Conservation (phyloP, 2,797 vertebrate species). For the Austrolebias charrua region DNA sequence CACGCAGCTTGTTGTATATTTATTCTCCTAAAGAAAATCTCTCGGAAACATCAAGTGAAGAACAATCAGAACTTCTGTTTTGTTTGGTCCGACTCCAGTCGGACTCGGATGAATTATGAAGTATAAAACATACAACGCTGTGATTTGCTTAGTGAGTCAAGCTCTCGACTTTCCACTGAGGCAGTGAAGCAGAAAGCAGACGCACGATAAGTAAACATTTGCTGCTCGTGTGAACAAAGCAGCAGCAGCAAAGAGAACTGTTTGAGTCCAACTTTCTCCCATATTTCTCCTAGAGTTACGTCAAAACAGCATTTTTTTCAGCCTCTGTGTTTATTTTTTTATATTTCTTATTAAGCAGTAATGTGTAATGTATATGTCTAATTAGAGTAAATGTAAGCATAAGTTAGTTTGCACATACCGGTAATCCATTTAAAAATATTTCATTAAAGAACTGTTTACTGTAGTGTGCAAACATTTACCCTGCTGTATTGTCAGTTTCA, state of each 20-base stretch:
- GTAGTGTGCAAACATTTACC: too few species aligned
- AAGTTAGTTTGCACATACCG: too few species aligned
- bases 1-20: constrained; percentile 38
- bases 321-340: constrained; percentile 23
- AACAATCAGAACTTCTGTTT: constrained; percentile 57
- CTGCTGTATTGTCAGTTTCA: too few species aligned
- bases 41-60: constrained; percentile 32
- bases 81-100: constrained; percentile 60
- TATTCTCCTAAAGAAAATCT: constrained; percentile 47
- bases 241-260: constrained; percentile 45
- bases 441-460: too few species aligned
- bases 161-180: constrained; percentile 70
- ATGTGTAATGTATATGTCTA: background rate
- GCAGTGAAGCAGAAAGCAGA: constrained; percentile 55
- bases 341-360: constrained; percentile 9
- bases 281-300: constrained; percentile 44
- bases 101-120: constrained; percentile 51
- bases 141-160: constrained; percentile 69
- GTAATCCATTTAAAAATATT: too few species aligned
- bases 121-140: constrained; percentile 65
- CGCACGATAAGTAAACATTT: constrained; percentile 65
- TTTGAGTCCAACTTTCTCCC: constrained; percentile 61
- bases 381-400: background rate
- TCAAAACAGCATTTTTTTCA: constrained; percentile 25
- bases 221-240: constrained; percentile 60